Evolutionary conservation across 2,888 invertebrate species (phyloP), one percentile per base, ranked within the genome.

Genomic region (Agrotis clavis): DNA sequence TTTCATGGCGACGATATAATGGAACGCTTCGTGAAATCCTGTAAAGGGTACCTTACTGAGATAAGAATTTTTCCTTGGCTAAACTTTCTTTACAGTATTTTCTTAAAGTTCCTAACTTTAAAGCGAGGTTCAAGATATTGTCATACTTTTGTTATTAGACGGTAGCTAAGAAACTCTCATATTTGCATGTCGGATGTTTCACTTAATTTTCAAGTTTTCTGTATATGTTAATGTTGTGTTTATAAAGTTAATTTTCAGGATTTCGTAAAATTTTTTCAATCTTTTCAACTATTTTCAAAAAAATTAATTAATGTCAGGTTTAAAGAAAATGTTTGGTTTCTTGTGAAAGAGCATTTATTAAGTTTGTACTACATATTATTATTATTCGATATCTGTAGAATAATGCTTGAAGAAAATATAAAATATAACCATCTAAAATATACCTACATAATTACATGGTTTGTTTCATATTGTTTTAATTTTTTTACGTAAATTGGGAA

Each of bases 1-100:
- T 87, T 83, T 87, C 74, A 86, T 77, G 74, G 67, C 41, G 56
- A 64, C 74, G 63, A 80, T 79, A 83, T 82, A 87, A 84, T 71
- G 69, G 74, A 67, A 71, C 54, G 65, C 60, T 67, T 65, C 41
- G 45, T 56, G 63, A 68, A 82, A 81, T 74, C 74, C 66, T 66
- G 79, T 73, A 72, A 75, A 69, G 66, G 56, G 72, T 71, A 50
- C 45, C 51, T 51, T 67, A 41, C 7, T 3, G 16, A 67, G 81
- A 83, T 82, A 82, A 83, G 75, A 79, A 68, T 85, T 79, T 82
- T 82, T 77, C 61, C 63, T 63, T 62, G 0, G 11, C 3, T 66
- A 68, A 81, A 83, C 57, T 83, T 85, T 70, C 70, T 70, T 71
- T 67, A 69, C 71, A 79, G 78, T 79, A 74, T 85, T 86, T 79